A percentile compares a stretch with the other conserved stretches of the same genome.
phyloP scores from a whole-genome alignment of 2,113 vertebrate genomes.

The Strigops habroptila region DNA sequence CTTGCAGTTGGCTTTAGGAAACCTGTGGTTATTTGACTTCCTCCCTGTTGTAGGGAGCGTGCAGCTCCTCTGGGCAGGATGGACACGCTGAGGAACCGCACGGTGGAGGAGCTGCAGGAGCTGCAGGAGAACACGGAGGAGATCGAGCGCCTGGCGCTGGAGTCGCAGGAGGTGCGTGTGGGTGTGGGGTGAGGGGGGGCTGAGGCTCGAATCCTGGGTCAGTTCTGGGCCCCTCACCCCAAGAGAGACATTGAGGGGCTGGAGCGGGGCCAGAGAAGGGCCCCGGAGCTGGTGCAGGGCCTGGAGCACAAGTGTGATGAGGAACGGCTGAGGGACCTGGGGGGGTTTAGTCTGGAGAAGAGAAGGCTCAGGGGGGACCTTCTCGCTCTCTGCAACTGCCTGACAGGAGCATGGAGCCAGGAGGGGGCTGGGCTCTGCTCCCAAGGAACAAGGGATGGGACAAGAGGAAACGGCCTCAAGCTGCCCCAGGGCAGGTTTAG shows the following conservation, averaged over 20 bases:
- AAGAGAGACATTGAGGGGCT: not conserved
- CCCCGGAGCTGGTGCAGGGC: too few relatives aligned
- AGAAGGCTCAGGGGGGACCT: too few relatives aligned
- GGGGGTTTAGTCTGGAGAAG: too few relatives aligned
- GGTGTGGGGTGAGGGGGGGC: not conserved
- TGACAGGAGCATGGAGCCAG: too few relatives aligned
- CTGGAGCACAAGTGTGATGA: too few relatives aligned
- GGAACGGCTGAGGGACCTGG: too few relatives aligned
- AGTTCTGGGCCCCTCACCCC: not conserved
- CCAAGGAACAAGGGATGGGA: too few relatives aligned
- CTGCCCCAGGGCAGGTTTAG: too few relatives aligned
- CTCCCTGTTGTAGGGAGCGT: not conserved
- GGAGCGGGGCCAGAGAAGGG: not conserved
- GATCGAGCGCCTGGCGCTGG: slow-evolving; percentile 55
- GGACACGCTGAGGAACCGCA: slow-evolving; percentile 26
- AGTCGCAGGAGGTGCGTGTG: slow-evolving; percentile 14
- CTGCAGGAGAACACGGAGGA: slow-evolving; percentile 48
- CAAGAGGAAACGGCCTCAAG: too few relatives aligned
- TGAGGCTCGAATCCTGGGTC: not conserved
- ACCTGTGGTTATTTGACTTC: accelerated
- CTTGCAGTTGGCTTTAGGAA: not conserved
- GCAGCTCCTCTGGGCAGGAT: not conserved
- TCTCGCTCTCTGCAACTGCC: too few relatives aligned
- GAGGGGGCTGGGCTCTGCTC: too few relatives aligned
- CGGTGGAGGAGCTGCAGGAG: slow-evolving; percentile 17